Evolutionary conservation across 1,140 invertebrate species (phyloP).

Genomic region (Eriocheir sinensis): DNA sequence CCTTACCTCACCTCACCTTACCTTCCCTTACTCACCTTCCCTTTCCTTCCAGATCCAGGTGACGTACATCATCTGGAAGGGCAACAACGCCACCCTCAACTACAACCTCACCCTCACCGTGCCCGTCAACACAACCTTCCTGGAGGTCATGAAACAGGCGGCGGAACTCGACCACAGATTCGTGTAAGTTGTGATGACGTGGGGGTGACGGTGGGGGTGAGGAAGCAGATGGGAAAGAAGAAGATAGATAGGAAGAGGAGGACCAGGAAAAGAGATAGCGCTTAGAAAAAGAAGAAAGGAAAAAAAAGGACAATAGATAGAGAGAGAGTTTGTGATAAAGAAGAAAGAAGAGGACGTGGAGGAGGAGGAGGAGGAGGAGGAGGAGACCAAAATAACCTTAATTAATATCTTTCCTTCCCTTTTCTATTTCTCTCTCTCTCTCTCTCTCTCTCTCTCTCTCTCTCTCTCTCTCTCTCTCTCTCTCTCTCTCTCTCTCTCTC

Average conservation of each 20-base stretch:
- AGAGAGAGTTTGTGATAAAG: neutral
- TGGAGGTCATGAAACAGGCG: conserved; percentile 91
- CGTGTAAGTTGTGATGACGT: conserved; percentile 80
- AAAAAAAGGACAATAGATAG: neutral
- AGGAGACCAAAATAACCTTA: neutral
- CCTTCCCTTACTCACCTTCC: neutral
- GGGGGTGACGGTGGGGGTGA: neutral
- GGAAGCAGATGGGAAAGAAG: neutral
- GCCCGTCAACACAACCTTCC: conserved; percentile 90
- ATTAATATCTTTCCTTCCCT: neutral
- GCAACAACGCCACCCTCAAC: conserved; percentile 90
- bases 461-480: neutral
- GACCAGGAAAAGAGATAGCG: neutral
- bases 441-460: neutral
- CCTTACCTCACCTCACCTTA: neutral
- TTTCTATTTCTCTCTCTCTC: neutral
- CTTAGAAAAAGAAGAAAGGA: neutral
- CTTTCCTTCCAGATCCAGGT: conserved; percentile 83
- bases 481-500: neutral
- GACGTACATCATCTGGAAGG: conserved; percentile 93
- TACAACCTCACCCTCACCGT: conserved; percentile 87
- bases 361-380: too few relatives aligned
- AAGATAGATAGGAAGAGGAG: neutral
- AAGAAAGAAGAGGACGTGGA: too few relatives aligned
- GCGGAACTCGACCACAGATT: conserved; percentile 86